A percentile compares a stretch with the other conserved stretches of the same genome.
These are phyloP conservation scores for Cecidostiba fungosa DNA, from an alignment of 2,888 invertebrate species.

Conservation along the genomic window DNA sequence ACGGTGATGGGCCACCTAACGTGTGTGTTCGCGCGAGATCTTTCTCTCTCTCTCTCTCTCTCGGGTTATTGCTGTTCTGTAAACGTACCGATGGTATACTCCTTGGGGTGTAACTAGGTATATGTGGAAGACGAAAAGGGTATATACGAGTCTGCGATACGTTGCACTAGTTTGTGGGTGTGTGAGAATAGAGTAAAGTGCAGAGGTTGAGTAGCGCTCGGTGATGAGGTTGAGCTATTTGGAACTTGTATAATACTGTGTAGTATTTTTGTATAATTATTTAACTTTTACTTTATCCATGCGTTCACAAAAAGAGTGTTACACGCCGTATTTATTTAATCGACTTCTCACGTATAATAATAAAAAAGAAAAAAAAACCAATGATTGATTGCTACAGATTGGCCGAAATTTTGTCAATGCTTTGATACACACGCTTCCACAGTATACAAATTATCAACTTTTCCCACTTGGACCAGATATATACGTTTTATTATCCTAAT, in stretches of 20 bases:
- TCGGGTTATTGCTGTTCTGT: neutral
- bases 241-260: neutral
- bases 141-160: neutral
- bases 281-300: too few relatives aligned
- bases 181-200: neutral
- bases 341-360: neutral
- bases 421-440: neutral
- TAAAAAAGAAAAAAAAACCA: too few relatives aligned
- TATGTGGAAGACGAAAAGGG: neutral
- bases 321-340: neutral
- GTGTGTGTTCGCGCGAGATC: constrained; percentile 11
- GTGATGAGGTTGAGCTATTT: too few relatives aligned
- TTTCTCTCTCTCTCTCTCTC: neutral
- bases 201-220: neutral
- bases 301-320: neutral
- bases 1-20: constrained; percentile 33
- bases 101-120: constrained; percentile 36
- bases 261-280: too few relatives aligned
- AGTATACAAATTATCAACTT: neutral
- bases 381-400: neutral
- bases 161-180: neutral
- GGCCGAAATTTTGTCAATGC: neutral
- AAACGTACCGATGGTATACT: neutral
- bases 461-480: neutral
- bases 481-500: neutral